Base-by-base conservation (phyloP, 2,113 vertebrate genomes). In the Platichthys stellatus region DNA sequence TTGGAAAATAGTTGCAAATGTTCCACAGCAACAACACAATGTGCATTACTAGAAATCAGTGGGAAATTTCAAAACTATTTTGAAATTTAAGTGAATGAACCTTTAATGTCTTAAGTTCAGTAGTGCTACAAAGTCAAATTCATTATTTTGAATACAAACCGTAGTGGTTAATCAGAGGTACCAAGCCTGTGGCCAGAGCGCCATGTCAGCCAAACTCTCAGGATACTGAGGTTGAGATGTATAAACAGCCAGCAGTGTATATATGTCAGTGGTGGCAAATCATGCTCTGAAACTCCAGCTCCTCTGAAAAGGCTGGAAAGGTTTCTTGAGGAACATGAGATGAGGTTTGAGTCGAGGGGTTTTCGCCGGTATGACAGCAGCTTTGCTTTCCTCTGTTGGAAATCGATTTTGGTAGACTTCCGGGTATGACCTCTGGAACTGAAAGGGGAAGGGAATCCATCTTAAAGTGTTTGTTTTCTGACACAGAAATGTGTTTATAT, bases 231-330 rank as follows among this genome's bases (percentile, higher is more conserved):
- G 20, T 54, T 28, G 51, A 57, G n/a, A 59, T 49, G 56, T 18
- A 6, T 18, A 6, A n/a, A 24, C 35, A 45, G 66, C 43, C 21
- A 35, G 63, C 38, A 38, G 64, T 40, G 56, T 18, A 20, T 26
- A 65, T 38, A 62, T 21, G 23, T 13, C 10, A n/a, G 7, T 31
- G 31, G 31, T 31, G 31, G 31, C 5, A 31, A 31, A 15, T 87
- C 76, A 92, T 1, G 91, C 85, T 51, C 91, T 89, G 15, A 92
- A 92, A 68, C 91, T 92, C 91, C 91, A 92, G 81, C 91, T 92
- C 75, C 91, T 90, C 72, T 92, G 91, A 43, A 92, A 92, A 47
- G 90, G 91, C 69, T 88, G 86, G n/a, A 90, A 79, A 10, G 91
- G 82, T 66, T 89, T 92, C 80, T 91, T 90, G 43, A 92, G 82